These are phyloP conservation scores for Cremastinae sp. DNA, from an alignment of 2,888 invertebrate genomes.

Conservation along the genomic window DNA sequence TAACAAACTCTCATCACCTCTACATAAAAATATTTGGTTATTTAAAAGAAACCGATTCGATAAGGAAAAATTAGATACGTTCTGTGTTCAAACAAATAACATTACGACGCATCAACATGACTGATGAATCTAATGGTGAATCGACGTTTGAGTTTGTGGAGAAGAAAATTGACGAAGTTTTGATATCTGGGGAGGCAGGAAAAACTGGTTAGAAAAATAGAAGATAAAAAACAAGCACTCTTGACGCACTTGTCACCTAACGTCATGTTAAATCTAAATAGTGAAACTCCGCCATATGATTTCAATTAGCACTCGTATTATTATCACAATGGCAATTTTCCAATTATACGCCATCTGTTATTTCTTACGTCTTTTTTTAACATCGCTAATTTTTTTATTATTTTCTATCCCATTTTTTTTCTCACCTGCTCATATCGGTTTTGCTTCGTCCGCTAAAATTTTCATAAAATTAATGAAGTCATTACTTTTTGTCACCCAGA, in stretches of 20 bases:
- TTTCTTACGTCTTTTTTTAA: not conserved
- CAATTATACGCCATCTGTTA: too few relatives aligned
- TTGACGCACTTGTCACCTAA: slow-evolving; percentile 24
- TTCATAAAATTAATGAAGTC: not conserved
- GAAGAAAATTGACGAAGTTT: slow-evolving; percentile 74
- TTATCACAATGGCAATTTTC: not conserved
- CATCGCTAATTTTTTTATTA: not conserved
- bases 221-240: not conserved
- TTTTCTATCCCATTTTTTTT: not conserved
- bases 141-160: slow-evolving; percentile 78
- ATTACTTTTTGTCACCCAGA: slow-evolving; percentile 70
- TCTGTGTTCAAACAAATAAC: not conserved
- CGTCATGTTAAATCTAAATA: not conserved
- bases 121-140: slow-evolving; percentile 78
- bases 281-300: not conserved
- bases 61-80: not conserved
- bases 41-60: not conserved
- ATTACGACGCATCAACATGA: slow-evolving; percentile 67
- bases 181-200: slow-evolving; percentile 67
- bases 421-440: not conserved
- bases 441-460: not conserved
- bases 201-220: slow-evolving; percentile 71
- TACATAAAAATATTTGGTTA: slow-evolving; percentile 19
- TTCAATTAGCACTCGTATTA: not conserved
- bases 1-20: slow-evolving; percentile 13